These are phyloP conservation scores for Caenorhabditis zanzibari DNA, from an alignment of 2,888 invertebrate species.

Conservation along the genomic window DNA sequence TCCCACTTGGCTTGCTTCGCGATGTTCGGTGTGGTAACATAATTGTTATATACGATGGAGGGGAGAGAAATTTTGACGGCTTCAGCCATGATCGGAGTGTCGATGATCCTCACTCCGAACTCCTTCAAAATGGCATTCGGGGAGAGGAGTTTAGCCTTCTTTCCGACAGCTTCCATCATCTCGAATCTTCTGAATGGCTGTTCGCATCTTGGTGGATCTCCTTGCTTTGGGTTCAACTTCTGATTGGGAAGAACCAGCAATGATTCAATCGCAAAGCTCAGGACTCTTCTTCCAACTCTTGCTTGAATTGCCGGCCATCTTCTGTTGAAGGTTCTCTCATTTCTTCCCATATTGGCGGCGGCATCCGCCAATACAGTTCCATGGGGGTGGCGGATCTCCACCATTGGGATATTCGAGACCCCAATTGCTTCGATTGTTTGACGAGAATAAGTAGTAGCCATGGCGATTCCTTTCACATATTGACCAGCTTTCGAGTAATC, in stretches of 20 bases:
- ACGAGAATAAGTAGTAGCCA: conserved; percentile 1
- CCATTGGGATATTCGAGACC: not conserved
- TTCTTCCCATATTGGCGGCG: not conserved
- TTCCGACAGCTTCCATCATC: not conserved
- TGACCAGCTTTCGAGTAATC: not conserved
- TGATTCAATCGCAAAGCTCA: conserved; percentile 20
- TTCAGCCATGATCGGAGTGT: not conserved
- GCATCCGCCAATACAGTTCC: not conserved
- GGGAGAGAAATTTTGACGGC: not conserved
- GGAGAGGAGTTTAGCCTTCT: not conserved
- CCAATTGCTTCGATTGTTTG: not conserved
- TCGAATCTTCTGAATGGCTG: not conserved
- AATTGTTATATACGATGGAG: conserved; percentile 19
- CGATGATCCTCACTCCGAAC: conserved; percentile 12
- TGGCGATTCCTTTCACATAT: not conserved
- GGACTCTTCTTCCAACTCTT: not conserved
- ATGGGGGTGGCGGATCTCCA: not conserved
- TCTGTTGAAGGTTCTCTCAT: not conserved
- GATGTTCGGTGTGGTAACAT: not conserved
- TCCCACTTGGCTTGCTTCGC: conserved; percentile 19
- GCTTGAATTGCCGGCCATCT: not conserved
- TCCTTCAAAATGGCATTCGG: conserved; percentile 3
- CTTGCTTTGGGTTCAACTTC: conserved; percentile 23
- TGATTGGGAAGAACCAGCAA: conserved; percentile 7
- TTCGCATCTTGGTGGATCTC: conserved; percentile 7